Percentiles rank a stretch among this genome's conserved stretches.
Evolutionary conservation across 2,797 vertebrate species (phyloP).

Genomic region (Diglossa cyanea): DNA sequence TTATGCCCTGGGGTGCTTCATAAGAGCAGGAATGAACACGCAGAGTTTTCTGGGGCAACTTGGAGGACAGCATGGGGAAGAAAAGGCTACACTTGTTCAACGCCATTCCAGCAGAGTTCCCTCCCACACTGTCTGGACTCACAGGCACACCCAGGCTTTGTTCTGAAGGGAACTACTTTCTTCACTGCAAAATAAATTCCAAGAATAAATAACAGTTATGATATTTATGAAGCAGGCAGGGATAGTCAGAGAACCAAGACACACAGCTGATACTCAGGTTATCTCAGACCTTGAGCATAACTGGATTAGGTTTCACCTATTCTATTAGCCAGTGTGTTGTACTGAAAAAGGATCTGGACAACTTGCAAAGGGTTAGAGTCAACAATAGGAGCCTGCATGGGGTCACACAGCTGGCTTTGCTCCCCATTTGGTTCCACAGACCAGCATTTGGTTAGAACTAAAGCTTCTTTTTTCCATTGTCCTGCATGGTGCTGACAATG

Average conservation of each 20-base stretch:
- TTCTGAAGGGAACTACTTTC: background rate
- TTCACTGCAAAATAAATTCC: background rate
- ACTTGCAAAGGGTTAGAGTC: background rate
- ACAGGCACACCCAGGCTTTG: background rate
- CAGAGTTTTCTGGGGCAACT: background rate
- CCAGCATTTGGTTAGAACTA: background rate
- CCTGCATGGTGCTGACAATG: background rate
- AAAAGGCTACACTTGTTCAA: background rate
- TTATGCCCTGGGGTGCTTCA: background rate
- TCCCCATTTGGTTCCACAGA: background rate
- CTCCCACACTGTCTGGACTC: background rate
- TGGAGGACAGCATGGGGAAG: background rate
- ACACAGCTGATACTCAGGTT: rapidly evolving
- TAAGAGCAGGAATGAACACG: background rate
- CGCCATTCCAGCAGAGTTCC: background rate
- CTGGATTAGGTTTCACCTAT: background rate
- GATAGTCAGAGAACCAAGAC: background rate
- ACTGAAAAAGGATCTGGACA: background rate
- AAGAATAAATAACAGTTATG: background rate
- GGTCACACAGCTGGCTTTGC: background rate
- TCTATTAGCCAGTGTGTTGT: background rate
- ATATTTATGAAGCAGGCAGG: background rate
- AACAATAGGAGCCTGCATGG: background rate
- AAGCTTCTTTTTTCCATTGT: slow-evolving; percentile 40
- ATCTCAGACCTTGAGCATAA: background rate